Base-by-base conservation (phyloP, 2,113 vertebrate species). In the Hiodon alosoides region DNA sequence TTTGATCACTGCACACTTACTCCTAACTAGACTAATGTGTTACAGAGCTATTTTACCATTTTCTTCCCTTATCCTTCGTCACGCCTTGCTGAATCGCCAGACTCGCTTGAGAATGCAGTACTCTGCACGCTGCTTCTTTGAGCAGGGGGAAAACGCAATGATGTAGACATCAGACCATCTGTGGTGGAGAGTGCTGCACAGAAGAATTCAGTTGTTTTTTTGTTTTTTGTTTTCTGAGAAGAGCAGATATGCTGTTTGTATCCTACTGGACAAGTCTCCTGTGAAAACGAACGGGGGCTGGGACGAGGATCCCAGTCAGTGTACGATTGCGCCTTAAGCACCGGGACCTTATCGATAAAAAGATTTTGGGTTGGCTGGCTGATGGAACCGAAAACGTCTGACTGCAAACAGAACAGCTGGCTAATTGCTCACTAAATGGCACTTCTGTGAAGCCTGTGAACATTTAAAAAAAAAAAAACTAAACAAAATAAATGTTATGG, bases 401-500 rank as follows among this genome's bases (percentile, higher is more conserved):
- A 31, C 31, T 31, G 31, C 31, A 31, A 31, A 31, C 31, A 31
- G 16, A 57, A 48, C 55, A 61, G 60, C 55, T 72, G 31, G 31
- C 2, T n/a, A 10, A 14, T 69, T 69, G 31, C 31, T 31, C 31
- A 31, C 31, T 31, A 5, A 66, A 1, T 31, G 3, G 3, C 14
- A 53, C n/a, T 53, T 48, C 14, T 69, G 50, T 52, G 17, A 69
- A 52, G 11, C 67, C 46, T 67, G 67, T 68, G 47, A 59, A 48
- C 51, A 5, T 2, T 7, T 16, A 57, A 17, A 48, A 14, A 72
- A 47, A 72, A 72, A 61, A 72, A 72, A 72, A n/a, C n/a, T n/a
- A 57, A 17, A 48, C 48, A 72, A 47, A 72, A 72, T 72, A 72
- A 72, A 72, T 50, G 6, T 61, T 50, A 59, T 11, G 13, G 31